These are phyloP conservation scores for Dermatophagoides farinae DNA, from an alignment of 1,140 invertebrate genomes.

Conservation along the genomic window DNA sequence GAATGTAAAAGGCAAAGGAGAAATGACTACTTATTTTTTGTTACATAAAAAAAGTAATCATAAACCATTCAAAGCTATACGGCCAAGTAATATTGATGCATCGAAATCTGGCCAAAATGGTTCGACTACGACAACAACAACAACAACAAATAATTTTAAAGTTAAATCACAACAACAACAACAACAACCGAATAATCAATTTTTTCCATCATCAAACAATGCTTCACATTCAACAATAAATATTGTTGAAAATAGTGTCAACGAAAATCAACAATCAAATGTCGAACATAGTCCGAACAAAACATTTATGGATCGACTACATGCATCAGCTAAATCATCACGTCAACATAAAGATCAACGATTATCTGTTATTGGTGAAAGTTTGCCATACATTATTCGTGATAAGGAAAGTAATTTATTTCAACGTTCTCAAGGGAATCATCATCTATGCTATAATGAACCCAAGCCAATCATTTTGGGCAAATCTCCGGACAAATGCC, in stretches of 20 bases:
- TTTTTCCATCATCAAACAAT: not conserved
- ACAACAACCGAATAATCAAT: no score
- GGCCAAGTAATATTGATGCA: constrained; percentile 22
- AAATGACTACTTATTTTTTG: constrained; percentile 78
- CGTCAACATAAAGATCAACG: not conserved
- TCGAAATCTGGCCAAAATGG: no score
- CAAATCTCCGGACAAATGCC: not conserved
- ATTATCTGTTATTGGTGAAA: not conserved
- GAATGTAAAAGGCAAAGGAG: constrained; percentile 78
- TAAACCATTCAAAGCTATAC: constrained; percentile 33
- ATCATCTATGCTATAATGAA: constrained; percentile 16
- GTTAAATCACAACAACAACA: no score
- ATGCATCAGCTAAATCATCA: not conserved
- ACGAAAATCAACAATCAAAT: not conserved
- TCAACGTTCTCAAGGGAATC: not conserved
- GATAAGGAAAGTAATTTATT: not conserved
- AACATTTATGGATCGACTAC: not conserved
- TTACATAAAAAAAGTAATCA: constrained; percentile 31
- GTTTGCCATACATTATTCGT: not conserved
- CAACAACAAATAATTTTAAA: no score
- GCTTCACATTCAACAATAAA: not conserved
- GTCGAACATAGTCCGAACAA: not conserved
- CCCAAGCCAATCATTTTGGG: constrained; percentile 18
- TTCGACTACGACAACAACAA: no score
- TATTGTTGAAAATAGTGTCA: not conserved